Conservation (phyloP, 2,113 vertebrate genomes). For the Rousettus leschenaultii region DNA sequence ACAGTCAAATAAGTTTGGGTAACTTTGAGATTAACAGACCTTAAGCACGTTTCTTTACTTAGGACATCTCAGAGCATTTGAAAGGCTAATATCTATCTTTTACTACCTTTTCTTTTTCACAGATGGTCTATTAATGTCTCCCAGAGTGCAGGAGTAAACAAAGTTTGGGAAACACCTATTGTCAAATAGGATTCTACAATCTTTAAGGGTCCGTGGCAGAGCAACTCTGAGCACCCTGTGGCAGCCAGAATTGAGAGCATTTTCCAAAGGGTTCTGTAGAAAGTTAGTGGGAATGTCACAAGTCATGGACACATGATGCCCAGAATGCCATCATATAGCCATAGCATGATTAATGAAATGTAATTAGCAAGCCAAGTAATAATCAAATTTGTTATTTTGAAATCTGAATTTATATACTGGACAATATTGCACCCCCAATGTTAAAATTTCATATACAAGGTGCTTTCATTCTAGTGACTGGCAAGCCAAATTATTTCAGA, state of each 20-base stretch:
- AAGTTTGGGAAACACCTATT: not conserved
- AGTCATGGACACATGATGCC: not conserved
- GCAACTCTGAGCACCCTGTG: not conserved
- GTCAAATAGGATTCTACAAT: not conserved
- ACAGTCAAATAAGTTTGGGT: not conserved
- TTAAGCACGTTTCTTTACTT: not conserved
- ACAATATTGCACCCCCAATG: not conserved
- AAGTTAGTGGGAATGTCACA: not conserved
- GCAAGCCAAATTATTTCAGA: not conserved
- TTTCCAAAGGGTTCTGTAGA: not conserved
- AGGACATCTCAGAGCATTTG: conserved; percentile 2
- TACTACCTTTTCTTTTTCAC: not conserved
- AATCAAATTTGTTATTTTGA: not conserved
- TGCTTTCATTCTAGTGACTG: not conserved
- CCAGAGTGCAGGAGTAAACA: not conserved
- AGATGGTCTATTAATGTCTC: not conserved
- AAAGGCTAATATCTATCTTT: not conserved
- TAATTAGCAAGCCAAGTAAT: not conserved
- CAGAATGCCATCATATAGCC: not conserved
- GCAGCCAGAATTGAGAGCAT: not conserved
- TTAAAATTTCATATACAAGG: not conserved
- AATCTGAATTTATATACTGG: not conserved
- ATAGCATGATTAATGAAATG: not conserved
- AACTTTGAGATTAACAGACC: not conserved
- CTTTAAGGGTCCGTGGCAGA: not conserved